Evolutionary conservation across 2,797 vertebrate species (phyloP).

Genomic region (Gadopsis marmoratus): DNA sequence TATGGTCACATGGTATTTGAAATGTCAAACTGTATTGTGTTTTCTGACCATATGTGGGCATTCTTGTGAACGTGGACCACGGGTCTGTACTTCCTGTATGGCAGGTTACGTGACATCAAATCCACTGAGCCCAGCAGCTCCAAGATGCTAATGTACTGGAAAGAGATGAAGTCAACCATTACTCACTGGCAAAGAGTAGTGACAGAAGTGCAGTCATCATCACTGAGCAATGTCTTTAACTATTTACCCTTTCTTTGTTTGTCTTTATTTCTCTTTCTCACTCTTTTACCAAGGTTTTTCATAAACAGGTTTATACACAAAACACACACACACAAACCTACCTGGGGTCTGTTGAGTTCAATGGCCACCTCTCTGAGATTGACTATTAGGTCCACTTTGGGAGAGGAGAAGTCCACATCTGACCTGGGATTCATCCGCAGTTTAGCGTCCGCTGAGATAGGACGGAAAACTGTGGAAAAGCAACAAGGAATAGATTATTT

Average conservation of each 20-base stretch:
- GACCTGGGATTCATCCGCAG: conserved; percentile 96
- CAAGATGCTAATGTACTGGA: conserved; percentile 96
- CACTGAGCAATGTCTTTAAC: background rate
- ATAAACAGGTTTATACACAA: background rate
- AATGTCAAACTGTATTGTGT: background rate
- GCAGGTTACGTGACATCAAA: conserved; percentile 96
- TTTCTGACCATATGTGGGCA: conserved; percentile 88
- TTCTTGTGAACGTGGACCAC: conserved; percentile 87
- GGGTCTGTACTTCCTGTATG: conserved; percentile 95
- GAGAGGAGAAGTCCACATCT: conserved; percentile 94
- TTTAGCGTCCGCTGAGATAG: conserved; percentile 95
- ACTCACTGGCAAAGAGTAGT: conserved; percentile 16
- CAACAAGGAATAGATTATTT: conserved; percentile 18
- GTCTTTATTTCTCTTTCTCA: background rate
- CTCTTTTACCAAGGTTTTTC: background rate
- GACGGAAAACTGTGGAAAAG: conserved; percentile 90
- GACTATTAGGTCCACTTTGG: conserved; percentile 94
- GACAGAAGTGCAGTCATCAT: conserved; percentile 13
- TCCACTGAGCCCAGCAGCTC: conserved; percentile 96
- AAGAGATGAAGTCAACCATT: conserved; percentile 49
- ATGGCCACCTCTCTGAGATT: conserved; percentile 93
- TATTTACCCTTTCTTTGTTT: background rate
- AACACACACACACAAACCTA: conserved; percentile 62
- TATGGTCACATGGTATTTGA: background rate
- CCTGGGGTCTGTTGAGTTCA: conserved; percentile 95